A percentile compares a stretch with the other conserved stretches of the same genome.
These are phyloP conservation scores for Phalacrocorax pelagicus DNA, from an alignment of 2,113 vertebrate species.

Conservation along the genomic window DNA sequence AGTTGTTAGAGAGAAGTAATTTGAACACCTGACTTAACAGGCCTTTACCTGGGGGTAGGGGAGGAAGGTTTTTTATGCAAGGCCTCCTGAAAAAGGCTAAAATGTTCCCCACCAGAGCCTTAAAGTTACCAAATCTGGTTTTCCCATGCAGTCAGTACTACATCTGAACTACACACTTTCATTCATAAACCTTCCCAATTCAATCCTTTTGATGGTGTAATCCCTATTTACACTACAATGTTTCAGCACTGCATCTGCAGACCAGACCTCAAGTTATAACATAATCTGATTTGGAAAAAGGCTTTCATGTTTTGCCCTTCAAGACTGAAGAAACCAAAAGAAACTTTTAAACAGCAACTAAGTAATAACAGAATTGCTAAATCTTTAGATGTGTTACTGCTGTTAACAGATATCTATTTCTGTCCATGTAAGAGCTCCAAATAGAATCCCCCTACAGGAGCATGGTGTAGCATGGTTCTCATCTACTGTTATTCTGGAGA, in stretches of 20 bases:
- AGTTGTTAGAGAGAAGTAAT: background rate
- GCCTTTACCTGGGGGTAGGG: background rate
- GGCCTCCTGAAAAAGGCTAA: background rate
- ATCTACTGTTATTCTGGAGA: background rate
- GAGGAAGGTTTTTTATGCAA: background rate
- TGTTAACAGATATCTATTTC: background rate
- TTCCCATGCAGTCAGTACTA: background rate
- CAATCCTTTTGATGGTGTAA: background rate
- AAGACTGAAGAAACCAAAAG: background rate
- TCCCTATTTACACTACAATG: background rate
- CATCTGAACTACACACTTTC: background rate
- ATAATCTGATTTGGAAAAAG: background rate
- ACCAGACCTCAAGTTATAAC: background rate
- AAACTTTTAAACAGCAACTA: background rate
- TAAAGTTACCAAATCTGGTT: background rate
- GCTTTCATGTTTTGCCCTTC: background rate
- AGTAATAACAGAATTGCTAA: background rate
- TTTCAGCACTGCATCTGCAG: background rate
- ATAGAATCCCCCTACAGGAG: background rate
- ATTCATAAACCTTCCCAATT: background rate
- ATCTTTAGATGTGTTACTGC: background rate
- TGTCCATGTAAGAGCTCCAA: background rate
- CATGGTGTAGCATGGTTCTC: background rate
- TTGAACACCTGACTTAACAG: background rate
- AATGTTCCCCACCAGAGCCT: background rate